Base-by-base conservation (phyloP, 1,140 invertebrate species). In the Octopus sinensis region DNA sequence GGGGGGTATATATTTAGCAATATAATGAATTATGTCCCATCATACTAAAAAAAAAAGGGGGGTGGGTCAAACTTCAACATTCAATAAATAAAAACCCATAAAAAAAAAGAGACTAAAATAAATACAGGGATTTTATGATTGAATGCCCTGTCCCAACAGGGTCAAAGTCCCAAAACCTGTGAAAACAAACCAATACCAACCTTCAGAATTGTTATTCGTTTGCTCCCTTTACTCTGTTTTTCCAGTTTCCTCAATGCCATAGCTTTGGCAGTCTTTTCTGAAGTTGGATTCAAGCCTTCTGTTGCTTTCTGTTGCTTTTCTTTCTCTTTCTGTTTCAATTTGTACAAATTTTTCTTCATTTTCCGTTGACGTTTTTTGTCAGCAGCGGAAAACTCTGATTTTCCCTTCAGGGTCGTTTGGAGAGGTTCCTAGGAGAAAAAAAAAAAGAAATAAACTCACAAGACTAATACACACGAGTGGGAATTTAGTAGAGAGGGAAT, bases 281-380 rank as follows among this genome's bases (percentile, higher is more conserved):
- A 73, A 73, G 6, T 23, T 73, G 68, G 68, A 13, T 73, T 23
- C 6, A 73, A 10, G 17, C 17, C 3, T 73, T 73, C 68, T 23
- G 30, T 7, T 12, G 17, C 5, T 73, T 73, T 73, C 30, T 73
- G 68, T 17, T 73, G 17, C 13, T 73, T 73, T 17, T 73, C 9
- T 13, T 73, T 73, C 13, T 73, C 68, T 73, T 73, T 73, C 68
- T 23, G 30, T 9, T 9, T 7, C 13, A 73, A 73, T 73, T 73
- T 73, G 17, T 73, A n/a, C 30, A 73, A 73, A 5, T 73, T 73
- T 17, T 73, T 73, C 68, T 73, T 73, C 13, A 73, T n/a, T 73
- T 73, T 73, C 13, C 68, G 17, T 4, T 73, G 17, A 6, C 30
- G 17, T 13, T 73, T 73, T 4, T 23, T 9, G 13, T 73, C 68